Evolutionary conservation across 2,888 invertebrate species (phyloP).

Genomic region (Ectemnius continuus): DNA sequence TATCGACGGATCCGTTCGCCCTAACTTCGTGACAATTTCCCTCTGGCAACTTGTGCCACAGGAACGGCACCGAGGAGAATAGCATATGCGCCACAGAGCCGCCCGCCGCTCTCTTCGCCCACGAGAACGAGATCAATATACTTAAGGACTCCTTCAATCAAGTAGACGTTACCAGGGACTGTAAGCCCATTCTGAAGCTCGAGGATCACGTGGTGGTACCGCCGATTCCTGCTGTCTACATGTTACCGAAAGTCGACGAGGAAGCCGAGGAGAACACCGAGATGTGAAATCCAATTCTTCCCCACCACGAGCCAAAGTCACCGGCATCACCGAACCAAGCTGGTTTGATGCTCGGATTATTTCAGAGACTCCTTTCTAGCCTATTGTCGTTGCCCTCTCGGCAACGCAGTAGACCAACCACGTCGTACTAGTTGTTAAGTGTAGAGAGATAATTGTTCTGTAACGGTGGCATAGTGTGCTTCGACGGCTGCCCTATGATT

Average conservation of each 20-base stretch:
- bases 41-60: constrained; percentile 73
- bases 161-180: constrained; percentile 76
- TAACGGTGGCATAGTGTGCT: constrained; percentile 23
- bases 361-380: too few relatives aligned
- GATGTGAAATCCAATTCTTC: constrained; percentile 62
- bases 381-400: too few relatives aligned
- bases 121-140: constrained; percentile 76
- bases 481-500: constrained; percentile 13
- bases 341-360: too few relatives aligned
- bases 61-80: constrained; percentile 73
- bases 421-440: constrained; percentile 33
- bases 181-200: constrained; percentile 75
- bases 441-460: constrained; percentile 35
- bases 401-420: constrained; percentile 16
- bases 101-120: constrained; percentile 73
- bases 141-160: constrained; percentile 76
- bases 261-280: constrained; percentile 76
- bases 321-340: too few relatives aligned
- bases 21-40: constrained; percentile 88
- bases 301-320: too few relatives aligned
- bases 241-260: constrained; percentile 75
- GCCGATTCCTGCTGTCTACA: constrained; percentile 72
- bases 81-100: constrained; percentile 72
- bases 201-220: constrained; percentile 68
- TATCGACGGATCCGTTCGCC: constrained; percentile 83